Conservation (phyloP, 2,113 vertebrate species). For the Fulmarus glacialis region DNA sequence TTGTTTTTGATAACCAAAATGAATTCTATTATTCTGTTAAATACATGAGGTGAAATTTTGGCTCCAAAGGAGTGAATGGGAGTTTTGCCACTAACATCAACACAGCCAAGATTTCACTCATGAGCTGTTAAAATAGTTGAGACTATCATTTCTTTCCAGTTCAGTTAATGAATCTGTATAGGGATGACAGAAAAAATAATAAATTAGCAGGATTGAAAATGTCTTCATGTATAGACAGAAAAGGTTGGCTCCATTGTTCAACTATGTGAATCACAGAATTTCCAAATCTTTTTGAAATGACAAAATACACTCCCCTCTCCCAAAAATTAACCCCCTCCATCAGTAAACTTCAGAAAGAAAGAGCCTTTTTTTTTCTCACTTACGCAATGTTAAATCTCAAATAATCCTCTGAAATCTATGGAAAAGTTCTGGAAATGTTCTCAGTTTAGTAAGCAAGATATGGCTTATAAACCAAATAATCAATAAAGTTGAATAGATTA, state of each 20-base stretch:
- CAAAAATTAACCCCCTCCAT: fast-evolving
- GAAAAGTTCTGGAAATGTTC: background rate
- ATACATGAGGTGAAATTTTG: background rate
- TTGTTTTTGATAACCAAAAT: background rate
- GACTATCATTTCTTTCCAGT: background rate
- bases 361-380: background rate
- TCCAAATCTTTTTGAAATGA: background rate
- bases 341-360: background rate
- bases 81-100: slow-evolving; percentile 11
- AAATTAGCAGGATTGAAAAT: background rate
- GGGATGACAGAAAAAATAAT: background rate
- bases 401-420: background rate
- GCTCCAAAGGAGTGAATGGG: background rate
- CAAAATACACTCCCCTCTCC: fast-evolving
- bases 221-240: background rate
- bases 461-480: background rate
- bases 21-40: background rate
- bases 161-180: background rate
- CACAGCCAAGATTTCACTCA: background rate
- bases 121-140: background rate
- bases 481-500: background rate
- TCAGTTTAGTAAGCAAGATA: background rate
- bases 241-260: background rate
- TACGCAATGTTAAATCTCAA: background rate
- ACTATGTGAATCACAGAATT: background rate